These are phyloP conservation scores for Epiblema foenella DNA, from an alignment of 2,888 invertebrate genomes.

Conservation along the genomic window DNA sequence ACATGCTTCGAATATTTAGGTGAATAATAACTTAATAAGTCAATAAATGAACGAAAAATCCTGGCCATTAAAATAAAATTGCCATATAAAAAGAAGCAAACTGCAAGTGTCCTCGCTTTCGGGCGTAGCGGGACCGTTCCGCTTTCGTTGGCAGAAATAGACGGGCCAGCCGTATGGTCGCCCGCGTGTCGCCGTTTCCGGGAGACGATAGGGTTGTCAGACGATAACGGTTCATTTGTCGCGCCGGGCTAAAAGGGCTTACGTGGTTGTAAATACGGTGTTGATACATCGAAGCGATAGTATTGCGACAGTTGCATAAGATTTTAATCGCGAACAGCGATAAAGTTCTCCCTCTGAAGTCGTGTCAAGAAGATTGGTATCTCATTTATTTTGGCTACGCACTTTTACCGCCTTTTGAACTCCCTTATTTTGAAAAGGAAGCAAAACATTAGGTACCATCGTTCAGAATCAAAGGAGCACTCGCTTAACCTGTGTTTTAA, in stretches of 20 bases:
- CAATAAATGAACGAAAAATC: slow-evolving; percentile 10
- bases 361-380: not conserved
- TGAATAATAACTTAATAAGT: not conserved
- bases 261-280: not conserved
- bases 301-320: not conserved
- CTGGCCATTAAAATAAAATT: slow-evolving; percentile 13
- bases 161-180: slow-evolving; percentile 63
- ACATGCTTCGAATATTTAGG: not conserved
- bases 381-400: not conserved
- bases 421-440: not conserved
- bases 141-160: slow-evolving; percentile 80
- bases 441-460: not conserved
- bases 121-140: slow-evolving; percentile 65
- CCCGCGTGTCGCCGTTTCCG: slow-evolving; percentile 75
- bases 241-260: slow-evolving; percentile 4
- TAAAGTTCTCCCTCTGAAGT: not conserved
- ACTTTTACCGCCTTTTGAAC: not conserved
- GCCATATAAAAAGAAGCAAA: slow-evolving; percentile 9
- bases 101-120: slow-evolving; percentile 44
- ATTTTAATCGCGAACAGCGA: not conserved
- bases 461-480: not conserved
- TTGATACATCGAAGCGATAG: slow-evolving; percentile 3
- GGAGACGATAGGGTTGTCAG: slow-evolving; percentile 58
- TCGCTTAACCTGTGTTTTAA: slow-evolving; percentile 17
- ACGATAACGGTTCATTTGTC: slow-evolving; percentile 18